Evolutionary conservation across 2,888 invertebrate genomes (phyloP), one percentile per base, ranked within the genome.

Genomic region (Drosophila kambysellisi): DNA sequence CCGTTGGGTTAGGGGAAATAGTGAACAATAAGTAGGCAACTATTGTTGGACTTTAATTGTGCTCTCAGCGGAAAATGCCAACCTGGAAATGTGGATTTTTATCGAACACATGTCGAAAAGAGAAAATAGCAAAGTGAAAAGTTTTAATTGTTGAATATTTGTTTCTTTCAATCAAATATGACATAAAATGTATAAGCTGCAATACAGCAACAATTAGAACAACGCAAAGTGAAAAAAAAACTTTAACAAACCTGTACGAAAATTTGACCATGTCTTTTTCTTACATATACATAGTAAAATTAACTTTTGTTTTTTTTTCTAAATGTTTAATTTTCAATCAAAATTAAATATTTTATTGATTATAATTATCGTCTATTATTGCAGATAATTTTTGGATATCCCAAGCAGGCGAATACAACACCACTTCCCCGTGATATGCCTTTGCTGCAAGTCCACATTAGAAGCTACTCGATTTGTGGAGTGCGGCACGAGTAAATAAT

Each of bases 61-160:
- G 62, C 64, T 51, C 9, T 15, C n/a, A 9, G 17, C n/a, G 51
- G 17, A n/a, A 29, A 51, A 41, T 30, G 41, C 4, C 29, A 17
- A 17, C 17, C 15, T 25, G 25, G 46, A 7, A 29, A 48, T 48
- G 59, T 48, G 56, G 39, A 66, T 62, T 54, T 72, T 65, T 76
- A 63, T 62, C 33, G 30, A 32, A 70, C 56, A 56, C 35, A 69
- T 82, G 70, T 65, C 35, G 29, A 39, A 52, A 30, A n/a, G 30
- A 41, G 48, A 69, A 58, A 33, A 25, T 11, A 11, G 52, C 63
- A 66, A 69, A 67, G 69, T 63, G 57, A 51, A 75, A 83, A 74
- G 59, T 81, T 81, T 81, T 75, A 72, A 78, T 80, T 73, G 64
- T 59, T 70, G 70, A 57, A 66, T 58, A 67, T 65, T 71, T 69